Conservation (phyloP, 1,140 invertebrate species). For the Meloidogyne hapla region DNA sequence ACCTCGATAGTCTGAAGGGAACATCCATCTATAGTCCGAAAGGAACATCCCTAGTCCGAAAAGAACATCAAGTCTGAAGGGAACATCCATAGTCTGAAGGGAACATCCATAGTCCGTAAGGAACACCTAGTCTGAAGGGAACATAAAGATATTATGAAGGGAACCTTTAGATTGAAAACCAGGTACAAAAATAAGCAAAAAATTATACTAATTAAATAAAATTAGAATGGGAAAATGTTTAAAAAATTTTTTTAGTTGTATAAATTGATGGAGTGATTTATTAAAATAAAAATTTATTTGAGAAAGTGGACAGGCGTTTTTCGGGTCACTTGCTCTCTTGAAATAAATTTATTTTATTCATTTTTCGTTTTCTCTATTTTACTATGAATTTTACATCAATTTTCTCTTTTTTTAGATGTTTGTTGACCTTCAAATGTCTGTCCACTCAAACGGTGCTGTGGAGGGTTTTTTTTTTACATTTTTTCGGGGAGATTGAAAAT, state of each 20-base stretch:
- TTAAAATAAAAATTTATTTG: not conserved
- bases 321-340: not conserved
- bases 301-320: not conserved
- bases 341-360: conserved; percentile 26
- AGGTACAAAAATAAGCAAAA: not conserved
- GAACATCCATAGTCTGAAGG: no score
- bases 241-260: not conserved
- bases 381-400: not conserved
- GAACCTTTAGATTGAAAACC: no score
- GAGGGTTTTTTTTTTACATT: not conserved
- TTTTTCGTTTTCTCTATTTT: not conserved
- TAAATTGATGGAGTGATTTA: not conserved
- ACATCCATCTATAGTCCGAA: no score
- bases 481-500: not conserved
- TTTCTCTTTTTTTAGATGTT: not conserved
- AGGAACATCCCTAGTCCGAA: no score
- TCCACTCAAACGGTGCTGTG: not conserved
- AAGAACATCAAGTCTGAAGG: no score
- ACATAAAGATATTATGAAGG: no score
- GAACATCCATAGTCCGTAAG: no score
- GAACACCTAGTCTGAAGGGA: no score
- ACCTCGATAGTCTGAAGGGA: no score
- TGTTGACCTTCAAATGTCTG: not conserved
- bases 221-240: not conserved
- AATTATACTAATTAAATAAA: not conserved